Percentiles rank a stretch among this genome's conserved stretches.
Conservation (phyloP, 37 sponge, comb jelly and placozoan genomes). For the Spongilla lacustris region DNA sequence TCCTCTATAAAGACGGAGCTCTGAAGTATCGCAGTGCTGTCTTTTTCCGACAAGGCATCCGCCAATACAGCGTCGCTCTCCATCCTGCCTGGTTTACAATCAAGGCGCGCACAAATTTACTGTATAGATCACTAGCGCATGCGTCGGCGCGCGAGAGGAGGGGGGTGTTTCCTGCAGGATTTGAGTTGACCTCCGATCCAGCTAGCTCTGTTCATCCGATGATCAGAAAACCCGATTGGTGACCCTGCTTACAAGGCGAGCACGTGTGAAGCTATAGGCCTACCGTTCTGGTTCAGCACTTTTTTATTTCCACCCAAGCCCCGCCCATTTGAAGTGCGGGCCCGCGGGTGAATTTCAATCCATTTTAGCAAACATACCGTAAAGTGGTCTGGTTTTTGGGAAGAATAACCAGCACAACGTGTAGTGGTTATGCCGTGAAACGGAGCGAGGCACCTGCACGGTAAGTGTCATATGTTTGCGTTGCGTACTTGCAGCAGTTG, state of each 20-base stretch:
- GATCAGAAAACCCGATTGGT: no score
- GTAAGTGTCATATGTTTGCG: neutral
- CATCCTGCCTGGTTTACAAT: neutral
- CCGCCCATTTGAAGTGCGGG: no score
- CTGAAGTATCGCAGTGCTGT: slow-evolving; percentile 46
- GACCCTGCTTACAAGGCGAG: neutral
- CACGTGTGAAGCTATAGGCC: neutral
- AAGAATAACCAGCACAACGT: neutral
- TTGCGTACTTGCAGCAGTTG: neutral
- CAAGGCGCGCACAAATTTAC: no score
- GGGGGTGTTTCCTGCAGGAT: neutral
- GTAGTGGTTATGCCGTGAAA: neutral
- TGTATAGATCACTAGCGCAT: no score
- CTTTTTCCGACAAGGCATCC: neutral
- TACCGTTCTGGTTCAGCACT: no score
- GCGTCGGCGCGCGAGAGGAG: no score
- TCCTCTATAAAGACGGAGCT: slow-evolving; percentile 82
- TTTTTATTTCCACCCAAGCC: no score
- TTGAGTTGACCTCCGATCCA: no score
- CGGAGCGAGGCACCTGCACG: neutral
- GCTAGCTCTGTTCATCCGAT: no score
- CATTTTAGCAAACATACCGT: neutral
- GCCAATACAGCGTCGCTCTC: neutral
- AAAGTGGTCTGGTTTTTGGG: neutral
- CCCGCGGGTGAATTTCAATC: no score